Evolutionary conservation across 2,888 invertebrate species (phyloP).

Genomic region (Lasiommata megera): DNA sequence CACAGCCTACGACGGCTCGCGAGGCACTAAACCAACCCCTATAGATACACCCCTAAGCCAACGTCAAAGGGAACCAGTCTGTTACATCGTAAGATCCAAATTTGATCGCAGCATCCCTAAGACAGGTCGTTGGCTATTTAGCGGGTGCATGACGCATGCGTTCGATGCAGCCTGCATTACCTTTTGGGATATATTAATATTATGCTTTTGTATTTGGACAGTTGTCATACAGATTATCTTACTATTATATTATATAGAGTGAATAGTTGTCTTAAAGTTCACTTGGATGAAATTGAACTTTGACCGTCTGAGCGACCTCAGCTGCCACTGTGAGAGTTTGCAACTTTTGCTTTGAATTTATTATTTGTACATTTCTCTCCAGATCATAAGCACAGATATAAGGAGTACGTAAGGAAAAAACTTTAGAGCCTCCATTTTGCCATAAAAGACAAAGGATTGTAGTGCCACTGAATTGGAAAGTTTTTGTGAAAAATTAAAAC

Average conservation of each 20-base stretch:
- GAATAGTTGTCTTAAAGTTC: too few relatives aligned
- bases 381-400: too few relatives aligned
- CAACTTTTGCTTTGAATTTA: too few relatives aligned
- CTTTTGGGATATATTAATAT: conserved; percentile 34
- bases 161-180: conserved; percentile 48
- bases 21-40: conserved; percentile 49
- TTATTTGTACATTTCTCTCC: too few relatives aligned
- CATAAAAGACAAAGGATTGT: too few relatives aligned
- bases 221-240: conserved; percentile 3
- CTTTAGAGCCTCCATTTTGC: too few relatives aligned
- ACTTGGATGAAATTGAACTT: too few relatives aligned
- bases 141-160: conserved; percentile 51
- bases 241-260: not conserved
- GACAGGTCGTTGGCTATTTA: conserved; percentile 67
- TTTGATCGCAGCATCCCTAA: conserved; percentile 75
- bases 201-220: conserved; percentile 23
- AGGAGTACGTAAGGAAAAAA: too few relatives aligned
- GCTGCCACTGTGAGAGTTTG: too few relatives aligned
- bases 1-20: conserved; percentile 51
- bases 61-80: conserved; percentile 63
- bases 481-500: too few relatives aligned
- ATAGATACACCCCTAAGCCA: conserved; percentile 39
- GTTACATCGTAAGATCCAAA: conserved; percentile 77
- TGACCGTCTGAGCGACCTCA: too few relatives aligned
- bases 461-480: too few relatives aligned